Base-by-base conservation (phyloP, 2,888 invertebrate genomes). In the Gibbula magus region DNA sequence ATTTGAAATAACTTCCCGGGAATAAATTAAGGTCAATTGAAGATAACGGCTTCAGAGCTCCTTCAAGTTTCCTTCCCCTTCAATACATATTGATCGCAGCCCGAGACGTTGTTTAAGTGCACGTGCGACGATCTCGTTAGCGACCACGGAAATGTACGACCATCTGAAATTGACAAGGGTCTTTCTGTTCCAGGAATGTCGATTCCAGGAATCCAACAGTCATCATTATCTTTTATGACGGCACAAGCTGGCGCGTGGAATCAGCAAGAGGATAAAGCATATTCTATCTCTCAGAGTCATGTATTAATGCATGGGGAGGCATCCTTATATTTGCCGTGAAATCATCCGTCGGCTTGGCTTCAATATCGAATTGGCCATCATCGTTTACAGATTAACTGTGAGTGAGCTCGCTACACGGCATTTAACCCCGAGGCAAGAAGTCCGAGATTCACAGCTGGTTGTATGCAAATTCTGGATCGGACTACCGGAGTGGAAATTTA, bases 1-100 rank as follows among this genome's bases (percentile, higher is more conserved):
- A 61, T 61, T 61, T 61, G 61, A 61, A 61, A 61, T 61, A 61
- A 61, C 61, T 61, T 61, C 29, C 61, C 61, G 61, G 61, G 61
- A 61, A 61, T 61, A 61, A 61, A 61, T 61, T 61, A 61, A 61
- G 61, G 61, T 61, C 61, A 61, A 61, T 61, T 10, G 61, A 16
- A 18, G 61, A 61, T 61, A 61, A 61, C 61, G 61, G 16, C 29
- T 25, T 16, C 4, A 22, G 61, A 16, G 25, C 29, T 29, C 25
- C 61, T 25, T 61, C 61, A 29, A 25, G 29, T 16, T 29, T 29
- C 29, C 61, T 25, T 61, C 61, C 29, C 29, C 22, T 18, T 61
- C 22, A 29, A 29, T 25, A 61, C 61, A 29, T 61, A 61, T 61
- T 61, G 61, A 61, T 61, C 18, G 29, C 16, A 8, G 10, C 10